These are phyloP conservation scores for Anguilla obscura DNA, from an alignment of 2,797 vertebrate genomes.

Conservation along the genomic window DNA sequence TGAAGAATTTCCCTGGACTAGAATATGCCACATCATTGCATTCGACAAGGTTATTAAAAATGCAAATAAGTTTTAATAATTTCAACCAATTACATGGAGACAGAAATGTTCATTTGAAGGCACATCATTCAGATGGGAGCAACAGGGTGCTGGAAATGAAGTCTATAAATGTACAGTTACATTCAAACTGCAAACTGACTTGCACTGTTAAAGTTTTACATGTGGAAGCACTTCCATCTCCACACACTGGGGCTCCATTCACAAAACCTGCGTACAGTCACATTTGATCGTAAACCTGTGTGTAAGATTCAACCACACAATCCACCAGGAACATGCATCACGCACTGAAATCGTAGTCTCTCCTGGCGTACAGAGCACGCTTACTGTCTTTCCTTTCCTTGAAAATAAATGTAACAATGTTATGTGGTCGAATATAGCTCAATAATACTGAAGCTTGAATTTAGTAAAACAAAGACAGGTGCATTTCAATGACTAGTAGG, in stretches of 20 bases:
- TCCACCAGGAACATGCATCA: background rate
- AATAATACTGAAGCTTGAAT: constrained; percentile 7
- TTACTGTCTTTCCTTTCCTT: background rate
- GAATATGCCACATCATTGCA: constrained; percentile 53
- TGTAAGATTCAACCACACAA: background rate
- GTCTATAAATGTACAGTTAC: constrained; percentile 49
- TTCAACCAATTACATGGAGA: constrained; percentile 41
- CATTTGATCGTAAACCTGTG: no score
- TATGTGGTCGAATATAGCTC: background rate
- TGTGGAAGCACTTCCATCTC: constrained; percentile 1
- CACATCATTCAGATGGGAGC: constrained; percentile 57
- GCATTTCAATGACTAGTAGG: background rate
- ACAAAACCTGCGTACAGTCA: no score
- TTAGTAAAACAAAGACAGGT: background rate
- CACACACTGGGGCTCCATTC: background rate
- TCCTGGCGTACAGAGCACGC: background rate
- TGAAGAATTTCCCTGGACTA: constrained; percentile 46
- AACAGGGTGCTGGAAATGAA: constrained; percentile 40
- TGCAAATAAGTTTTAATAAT: constrained; percentile 44
- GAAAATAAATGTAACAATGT: background rate
- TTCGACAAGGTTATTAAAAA: background rate
- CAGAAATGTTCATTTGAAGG: constrained; percentile 63
- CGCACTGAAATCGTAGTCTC: background rate
- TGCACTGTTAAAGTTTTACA: constrained; percentile 34
- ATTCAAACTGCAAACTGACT: constrained; percentile 52